Evolutionary conservation across 2,113 vertebrate species (phyloP).

Genomic region (Bos taurus): ARS-UCD2.0 NC_037348.1:53432001-53432500

Average conservation of each 20-base stretch:
- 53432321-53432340: not conserved
- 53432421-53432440: constrained; percentile 19
- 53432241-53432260: not conserved
- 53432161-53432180: not conserved
- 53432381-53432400: not conserved
- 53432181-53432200: not conserved
- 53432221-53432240: not conserved
- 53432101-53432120: not conserved
- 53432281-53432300: not conserved
- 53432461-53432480: constrained; percentile 17
- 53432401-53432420: not conserved
- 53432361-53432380: not conserved
- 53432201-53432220: not conserved
- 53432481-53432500: constrained; percentile 41
- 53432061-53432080: not conserved
- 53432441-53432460: constrained; percentile 32
- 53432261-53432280: not conserved
- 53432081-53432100: not conserved
- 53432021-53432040: not conserved
- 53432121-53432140: not conserved
- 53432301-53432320: not conserved
- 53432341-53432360: not conserved
- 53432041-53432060: not conserved
- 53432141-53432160: not conserved
- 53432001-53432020: not conserved